phyloP scores from a whole-genome alignment of 2,113 vertebrate genomes.

The Muscicapa adusta region DNA sequence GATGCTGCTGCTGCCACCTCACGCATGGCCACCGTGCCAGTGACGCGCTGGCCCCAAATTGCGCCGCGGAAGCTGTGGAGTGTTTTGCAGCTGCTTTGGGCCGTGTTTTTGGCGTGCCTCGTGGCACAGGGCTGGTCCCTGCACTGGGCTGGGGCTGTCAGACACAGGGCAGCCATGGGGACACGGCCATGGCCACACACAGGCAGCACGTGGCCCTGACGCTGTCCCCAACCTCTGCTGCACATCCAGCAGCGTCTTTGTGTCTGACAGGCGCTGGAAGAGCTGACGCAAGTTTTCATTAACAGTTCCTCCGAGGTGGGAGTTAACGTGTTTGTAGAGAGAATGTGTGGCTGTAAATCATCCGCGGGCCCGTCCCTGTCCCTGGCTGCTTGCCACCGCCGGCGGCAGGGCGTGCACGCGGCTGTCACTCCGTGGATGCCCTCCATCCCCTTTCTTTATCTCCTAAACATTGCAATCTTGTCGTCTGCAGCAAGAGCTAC shows the following conservation, averaged over 20 bases:
- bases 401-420: constrained; percentile 3
- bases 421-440: background rate
- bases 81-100: background rate
- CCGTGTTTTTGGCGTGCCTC: rapidly evolving
- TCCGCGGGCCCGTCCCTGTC: background rate
- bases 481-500: background rate
- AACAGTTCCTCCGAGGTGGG: constrained; percentile 37
- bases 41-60: background rate
- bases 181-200: rapidly evolving
- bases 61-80: background rate
- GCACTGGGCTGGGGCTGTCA: rapidly evolving
- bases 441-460: constrained; percentile 46
- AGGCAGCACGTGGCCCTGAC: rapidly evolving
- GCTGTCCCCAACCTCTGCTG: background rate
- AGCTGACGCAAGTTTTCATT: constrained; percentile 49
- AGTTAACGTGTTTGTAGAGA: constrained; percentile 29
- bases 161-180: rapidly evolving
- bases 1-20: background rate
- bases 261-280: background rate
- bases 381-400: constrained; percentile 8
- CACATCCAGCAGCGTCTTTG: rapidly evolving
- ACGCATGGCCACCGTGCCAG: rapidly evolving
- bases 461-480: background rate
- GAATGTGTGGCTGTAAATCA: constrained; percentile 54
- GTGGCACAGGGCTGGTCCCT: background rate